phyloP scores from a whole-genome alignment of 2,888 invertebrate species.

The Anaspis maculata region DNA sequence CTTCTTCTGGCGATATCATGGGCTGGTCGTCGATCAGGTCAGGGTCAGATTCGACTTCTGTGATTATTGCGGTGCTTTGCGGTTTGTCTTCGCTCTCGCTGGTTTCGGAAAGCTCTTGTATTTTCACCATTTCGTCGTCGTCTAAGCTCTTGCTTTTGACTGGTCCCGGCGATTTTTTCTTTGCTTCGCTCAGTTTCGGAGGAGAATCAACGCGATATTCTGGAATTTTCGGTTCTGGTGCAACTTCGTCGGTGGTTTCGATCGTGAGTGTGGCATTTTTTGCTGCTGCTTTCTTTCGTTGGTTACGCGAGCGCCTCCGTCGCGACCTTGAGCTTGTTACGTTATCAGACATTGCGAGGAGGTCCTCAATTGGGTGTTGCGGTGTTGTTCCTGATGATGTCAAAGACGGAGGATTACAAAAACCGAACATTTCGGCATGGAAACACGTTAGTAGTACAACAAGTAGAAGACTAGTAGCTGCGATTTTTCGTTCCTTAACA shows the following conservation, averaged over 20 bases:
- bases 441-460: no score
- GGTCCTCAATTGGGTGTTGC: no score
- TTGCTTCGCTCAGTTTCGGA: slow-evolving; percentile 23
- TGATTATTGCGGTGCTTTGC: slow-evolving; percentile 44
- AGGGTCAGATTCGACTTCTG: slow-evolving; percentile 56
- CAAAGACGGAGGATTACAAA: no score
- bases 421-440: no score
- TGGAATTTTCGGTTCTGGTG: slow-evolving; percentile 22
- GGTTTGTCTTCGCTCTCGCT: slow-evolving; percentile 31
- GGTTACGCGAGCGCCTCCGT: slow-evolving; percentile 5
- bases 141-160: slow-evolving; percentile 39
- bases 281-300: slow-evolving; percentile 1
- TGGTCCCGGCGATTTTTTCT: slow-evolving; percentile 8
- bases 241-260: slow-evolving; percentile 1
- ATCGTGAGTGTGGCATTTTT: slow-evolving; percentile 1
- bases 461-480: no score
- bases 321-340: background rate
- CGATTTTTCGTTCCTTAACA: no score
- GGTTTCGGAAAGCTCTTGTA: slow-evolving; percentile 35
- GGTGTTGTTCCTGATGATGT: no score
- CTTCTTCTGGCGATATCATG: slow-evolving; percentile 50
- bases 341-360: slow-evolving; percentile 6
- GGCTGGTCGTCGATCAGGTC: slow-evolving; percentile 42
- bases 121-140: slow-evolving; percentile 35
- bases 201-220: slow-evolving; percentile 38